Evolutionary conservation across 2,888 invertebrate genomes (phyloP), one percentile per base, ranked within the genome.

Genomic region (Pristionchus arcanus): DNA sequence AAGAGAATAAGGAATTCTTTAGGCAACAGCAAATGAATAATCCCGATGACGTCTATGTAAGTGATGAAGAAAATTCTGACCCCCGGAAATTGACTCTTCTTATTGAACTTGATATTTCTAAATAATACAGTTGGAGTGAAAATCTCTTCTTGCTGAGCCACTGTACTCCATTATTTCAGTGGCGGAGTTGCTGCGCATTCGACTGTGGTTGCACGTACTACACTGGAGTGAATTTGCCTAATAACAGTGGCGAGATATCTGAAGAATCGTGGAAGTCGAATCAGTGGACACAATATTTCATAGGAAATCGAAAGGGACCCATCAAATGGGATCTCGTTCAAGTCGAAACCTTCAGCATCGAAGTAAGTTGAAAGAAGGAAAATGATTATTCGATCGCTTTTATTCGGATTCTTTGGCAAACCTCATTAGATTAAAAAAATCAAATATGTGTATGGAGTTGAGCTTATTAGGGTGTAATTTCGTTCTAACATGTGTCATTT

Each of bases 141-240:
- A 49, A 49, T 49, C 9, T 11, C 13, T 9, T 49, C 42, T 28
- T 68, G 68, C 19, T n/a, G 7, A 11, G 28, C 0, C 13, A 28
- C n/a, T 15, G 28, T 68, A n/a, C 13, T 2, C 42, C 21, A 42
- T 77, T 42, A 7, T 42, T 53, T 81, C 49, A 81, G 81, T 81
- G 81, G 81, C 81, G 81, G 1, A 5, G 3, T 13, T 81, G 81
- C 53, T 81, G 81, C 28, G 81, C 81, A 1, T 81, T 81, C 49
- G 81, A 81, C 28, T 42, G 81, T n/a, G 81, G 49, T 11, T 7
- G n/a, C n/a, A 13, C 81, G 5, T 81, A 81, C 49, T 81, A 81
- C 81, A 81, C 81, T 49, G 81, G n/a, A 53, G 81, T 81, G n/a
- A 16, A 81, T 21, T 53, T 81, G 25, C 53, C 49, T 2, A 49